Evolutionary conservation across 2,113 vertebrate genomes (phyloP).

Genomic region (Chloroceryle aenea): DNA sequence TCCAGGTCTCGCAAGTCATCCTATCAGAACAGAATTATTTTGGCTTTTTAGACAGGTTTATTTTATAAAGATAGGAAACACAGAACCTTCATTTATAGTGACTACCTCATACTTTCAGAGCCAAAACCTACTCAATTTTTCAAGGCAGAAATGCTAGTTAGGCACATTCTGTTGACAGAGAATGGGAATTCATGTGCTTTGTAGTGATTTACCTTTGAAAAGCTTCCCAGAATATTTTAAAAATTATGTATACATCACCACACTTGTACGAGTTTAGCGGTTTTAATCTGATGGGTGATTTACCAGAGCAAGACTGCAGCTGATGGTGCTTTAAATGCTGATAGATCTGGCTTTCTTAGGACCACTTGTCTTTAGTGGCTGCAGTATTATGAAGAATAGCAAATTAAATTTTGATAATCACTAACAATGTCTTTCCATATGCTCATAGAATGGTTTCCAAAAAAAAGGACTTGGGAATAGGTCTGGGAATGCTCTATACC

Average conservation of each 20-base stretch:
- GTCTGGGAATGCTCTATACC: background rate
- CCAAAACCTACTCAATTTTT: background rate
- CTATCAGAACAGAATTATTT: background rate
- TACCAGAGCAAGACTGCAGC: background rate
- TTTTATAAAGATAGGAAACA: background rate
- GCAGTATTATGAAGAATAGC: background rate
- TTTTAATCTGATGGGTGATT: background rate
- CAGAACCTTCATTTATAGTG: background rate
- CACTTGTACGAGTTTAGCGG: rapidly evolving
- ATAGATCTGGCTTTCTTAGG: background rate
- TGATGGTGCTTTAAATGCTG: background rate
- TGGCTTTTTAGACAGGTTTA: background rate
- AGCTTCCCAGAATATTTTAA: background rate
- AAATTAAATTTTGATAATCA: background rate
- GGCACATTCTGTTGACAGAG: background rate
- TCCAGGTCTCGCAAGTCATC: background rate
- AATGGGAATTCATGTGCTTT: background rate
- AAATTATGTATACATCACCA: background rate
- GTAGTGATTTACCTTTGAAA: background rate
- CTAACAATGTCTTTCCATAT: background rate
- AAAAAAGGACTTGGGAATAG: background rate
- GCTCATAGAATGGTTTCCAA: rapidly evolving
- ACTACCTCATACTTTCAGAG: background rate
- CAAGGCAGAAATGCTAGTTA: background rate
- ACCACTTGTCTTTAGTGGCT: background rate